A percentile compares a stretch with the other conserved stretches of the same genome.
Evolutionary conservation across 2,888 invertebrate genomes (phyloP).

Genomic region (Nipponacmea schrenckii): DNA sequence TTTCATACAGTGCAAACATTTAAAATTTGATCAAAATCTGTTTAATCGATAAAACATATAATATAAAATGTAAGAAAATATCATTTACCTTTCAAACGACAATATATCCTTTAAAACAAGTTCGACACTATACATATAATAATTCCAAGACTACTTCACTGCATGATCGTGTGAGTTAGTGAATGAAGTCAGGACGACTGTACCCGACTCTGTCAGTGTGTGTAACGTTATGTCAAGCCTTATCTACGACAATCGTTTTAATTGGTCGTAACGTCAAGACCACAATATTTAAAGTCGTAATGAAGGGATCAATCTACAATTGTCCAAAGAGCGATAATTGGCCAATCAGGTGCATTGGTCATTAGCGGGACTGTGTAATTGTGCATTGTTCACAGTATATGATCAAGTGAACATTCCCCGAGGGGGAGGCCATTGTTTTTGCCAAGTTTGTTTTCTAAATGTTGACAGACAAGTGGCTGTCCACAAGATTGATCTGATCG

Average conservation of each 20-base stretch:
- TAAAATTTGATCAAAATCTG: too few relatives aligned
- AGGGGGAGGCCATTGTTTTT: background rate
- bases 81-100: too few relatives aligned
- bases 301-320: background rate
- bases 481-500: background rate
- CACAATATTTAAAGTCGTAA: constrained; percentile 5
- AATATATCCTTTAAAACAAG: too few relatives aligned
- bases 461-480: constrained; percentile 6
- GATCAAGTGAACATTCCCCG: background rate
- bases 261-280: background rate
- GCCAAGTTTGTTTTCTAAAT: background rate
- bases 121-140: too few relatives aligned
- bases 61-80: too few relatives aligned
- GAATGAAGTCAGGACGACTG: too few relatives aligned
- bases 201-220: background rate
- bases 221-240: background rate
- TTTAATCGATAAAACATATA: too few relatives aligned
- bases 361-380: background rate
- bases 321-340: background rate
- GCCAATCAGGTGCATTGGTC: background rate
- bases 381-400: constrained; percentile 2
- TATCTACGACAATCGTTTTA: constrained; percentile 2
- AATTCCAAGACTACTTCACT: too few relatives aligned
- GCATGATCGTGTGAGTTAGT: too few relatives aligned
- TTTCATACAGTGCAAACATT: too few relatives aligned